Base-by-base conservation (phyloP, 2,888 invertebrate genomes). In the Strigamia crassipes region DNA sequence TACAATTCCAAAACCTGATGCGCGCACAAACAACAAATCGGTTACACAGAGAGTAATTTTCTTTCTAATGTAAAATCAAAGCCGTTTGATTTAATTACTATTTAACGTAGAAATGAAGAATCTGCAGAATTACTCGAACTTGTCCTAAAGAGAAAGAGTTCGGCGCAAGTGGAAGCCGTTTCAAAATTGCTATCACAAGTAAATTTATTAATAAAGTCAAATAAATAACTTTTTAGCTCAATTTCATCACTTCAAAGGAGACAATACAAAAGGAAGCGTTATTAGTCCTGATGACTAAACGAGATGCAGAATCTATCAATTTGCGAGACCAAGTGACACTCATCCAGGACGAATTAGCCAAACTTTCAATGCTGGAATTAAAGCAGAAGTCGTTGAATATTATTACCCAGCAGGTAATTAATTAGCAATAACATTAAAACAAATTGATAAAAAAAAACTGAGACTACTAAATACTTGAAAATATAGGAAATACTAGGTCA, bases 301-400 rank as follows among this genome's bases (percentile, higher is more conserved):
- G 82, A 61, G 83, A 83, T 82, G 78, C 12, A 15, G 81, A 83
- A 82, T 82, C 61, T 31, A 31, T 61, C 10, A 15, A 27, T 15
- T 56, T 83, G 15, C 66, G 79, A 9, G 82, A 83, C 15, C 82
- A 82, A 81, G 83, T 83, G 34, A 23, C 42, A 34, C 10, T 83
- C 21, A 80, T 83, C 1, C 83, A 83, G 77, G 81, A 83, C 15
- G 83, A 83, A 42, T 56, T 83, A 38, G 18, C 82, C 18, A 83
- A 83, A 15, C 38, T 83, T 12, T 82, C 83, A n/a, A 51, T 82
- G 56, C 31, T 83, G 34, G 83, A 83, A 80, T 23, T 83, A 21
- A 83, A 82, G 66, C 83, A 83, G 46, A 41, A 78, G n/a, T 38
- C 81, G 46, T 78, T 83, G 23, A 82, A 78, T 41, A 79, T 83